phyloP scores from a whole-genome alignment of 2,113 vertebrate genomes.

The Equus przewalskii region DNA sequence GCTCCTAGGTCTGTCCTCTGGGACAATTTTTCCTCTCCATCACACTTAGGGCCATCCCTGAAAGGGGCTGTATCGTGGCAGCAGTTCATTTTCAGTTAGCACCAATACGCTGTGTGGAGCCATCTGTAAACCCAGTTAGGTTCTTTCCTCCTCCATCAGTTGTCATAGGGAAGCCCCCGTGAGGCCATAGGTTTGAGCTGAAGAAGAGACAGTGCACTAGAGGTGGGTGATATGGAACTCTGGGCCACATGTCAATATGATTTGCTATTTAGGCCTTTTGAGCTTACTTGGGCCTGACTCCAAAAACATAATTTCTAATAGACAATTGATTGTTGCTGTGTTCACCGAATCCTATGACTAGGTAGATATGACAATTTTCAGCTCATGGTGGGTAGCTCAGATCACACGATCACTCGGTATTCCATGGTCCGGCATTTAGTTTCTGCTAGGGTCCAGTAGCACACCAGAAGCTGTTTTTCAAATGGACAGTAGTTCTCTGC shows the following conservation, averaged over 20 bases:
- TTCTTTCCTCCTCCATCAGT: background rate
- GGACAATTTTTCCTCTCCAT: background rate
- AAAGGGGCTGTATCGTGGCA: background rate
- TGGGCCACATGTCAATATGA: background rate
- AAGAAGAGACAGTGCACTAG: background rate
- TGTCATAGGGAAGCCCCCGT: background rate
- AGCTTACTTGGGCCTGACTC: background rate
- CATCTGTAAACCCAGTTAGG: background rate
- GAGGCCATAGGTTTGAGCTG: background rate
- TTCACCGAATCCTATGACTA: background rate
- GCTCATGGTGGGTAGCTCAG: background rate
- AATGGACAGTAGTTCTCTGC: constrained; percentile 48
- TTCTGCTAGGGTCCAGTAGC: background rate
- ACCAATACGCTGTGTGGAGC: background rate
- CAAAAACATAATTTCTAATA: constrained; percentile 45
- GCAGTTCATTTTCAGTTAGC: constrained; percentile 3
- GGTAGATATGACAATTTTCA: background rate
- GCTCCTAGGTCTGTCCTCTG: background rate
- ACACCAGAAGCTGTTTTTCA: constrained; percentile 41
- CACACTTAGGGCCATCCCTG: background rate
- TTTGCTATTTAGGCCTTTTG: constrained; percentile 38
- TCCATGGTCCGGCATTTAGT: background rate
- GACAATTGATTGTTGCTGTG: background rate
- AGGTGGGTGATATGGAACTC: background rate
- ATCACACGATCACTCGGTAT: background rate